Evolutionary conservation across 2,113 vertebrate genomes (phyloP), one percentile per base, ranked within the genome.

Genomic region (Corvus hawaiiensis): DNA sequence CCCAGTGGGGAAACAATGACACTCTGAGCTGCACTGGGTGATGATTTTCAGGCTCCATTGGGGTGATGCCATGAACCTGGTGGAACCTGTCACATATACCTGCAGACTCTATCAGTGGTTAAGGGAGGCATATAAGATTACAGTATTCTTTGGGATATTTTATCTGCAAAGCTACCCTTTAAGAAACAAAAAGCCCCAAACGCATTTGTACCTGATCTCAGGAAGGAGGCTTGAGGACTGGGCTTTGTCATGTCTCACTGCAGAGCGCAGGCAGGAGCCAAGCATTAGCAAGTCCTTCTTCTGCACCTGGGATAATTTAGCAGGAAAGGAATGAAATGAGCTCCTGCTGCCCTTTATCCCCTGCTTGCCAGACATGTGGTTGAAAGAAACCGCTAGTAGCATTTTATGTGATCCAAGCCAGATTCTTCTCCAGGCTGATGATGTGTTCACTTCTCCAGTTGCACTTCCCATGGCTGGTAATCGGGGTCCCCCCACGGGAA

Each of bases 401-500:
- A 16, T 39, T 49, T 23, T 4, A 67, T 17, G 14, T 1, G 1
- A 77, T 37, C 81, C 0, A 3, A 66, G 26, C 1, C 72, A 73
- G 43, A 32, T 28, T 77, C 23, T 46, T 78, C 41, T 62, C 22
- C 35, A 59, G 24, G 41, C 6, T n/a, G 26, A 6, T 11, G 10
- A 56, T 9, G 9, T 35, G 17, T 7, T 67, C 21, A 1, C 28
- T 66, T 33, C 43, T 68, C 33, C 16, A 35, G 18, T 5, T 3
- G 1, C 9, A 12, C 20, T 89, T 81, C 7, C 48, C 33, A 43
- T 0, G 0, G 23, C 16, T 0, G 0, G 18, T 10, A 6, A 16
- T 33, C 0, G 0, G 14, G 15, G 18, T 55, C 12, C n/a, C 43
- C 26, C 24, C 3, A 0, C 8, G 30, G 16, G 48, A 48, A 54